Base-by-base conservation (phyloP, 2,113 vertebrate species). In the Hydrochoerus hydrochaeris region DNA sequence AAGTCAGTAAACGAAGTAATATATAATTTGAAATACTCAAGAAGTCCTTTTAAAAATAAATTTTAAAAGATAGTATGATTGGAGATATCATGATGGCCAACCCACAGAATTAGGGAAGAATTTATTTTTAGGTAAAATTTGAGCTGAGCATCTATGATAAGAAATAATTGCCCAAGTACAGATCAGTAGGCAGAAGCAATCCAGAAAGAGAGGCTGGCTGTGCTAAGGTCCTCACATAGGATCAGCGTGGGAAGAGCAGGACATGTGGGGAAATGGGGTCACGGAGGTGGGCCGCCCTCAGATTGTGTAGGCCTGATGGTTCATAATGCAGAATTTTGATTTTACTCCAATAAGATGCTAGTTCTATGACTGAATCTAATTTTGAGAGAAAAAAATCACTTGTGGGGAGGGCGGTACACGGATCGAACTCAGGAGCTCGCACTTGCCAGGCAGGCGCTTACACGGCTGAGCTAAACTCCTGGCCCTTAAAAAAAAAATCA, bases 281-380 rank as follows among this genome's bases (percentile, higher is more conserved):
- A 17, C 1, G 49, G 49, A 22, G 3, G 2, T 0, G 11, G 17
- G 52, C 1, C 60, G 16, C 10, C 16, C 46, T 26, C 19, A 62
- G 62, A 28, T 60, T 16, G 35, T 0, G 0, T 1, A 44, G 54
- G 44, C 41, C 54, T 46, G 38, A 4, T 44, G 41, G 38, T 14
- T 32, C 58, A 69, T 1, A 14, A 63, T 0, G 28, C 26, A 67
- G 52, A 75, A 30, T 77, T 92, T 65, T 0, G 0, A 80, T 87
- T 65, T 73, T 73, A 77, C 83, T 83, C 46, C 38, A n/a, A 75
- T 46, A 67, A 94, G 96, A 88, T 65, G 20, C 49, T 93, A 88
- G 88, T 41, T 46, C 38, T 62, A 17, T n/a, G 38, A 85, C 49
- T 1, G 3, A 94, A 86, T 12, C 7, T 44, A 75, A 91, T 86